These are phyloP conservation scores for Picathartes gymnocephalus DNA, from an alignment of 2,113 vertebrate species.

Conservation along the genomic window DNA sequence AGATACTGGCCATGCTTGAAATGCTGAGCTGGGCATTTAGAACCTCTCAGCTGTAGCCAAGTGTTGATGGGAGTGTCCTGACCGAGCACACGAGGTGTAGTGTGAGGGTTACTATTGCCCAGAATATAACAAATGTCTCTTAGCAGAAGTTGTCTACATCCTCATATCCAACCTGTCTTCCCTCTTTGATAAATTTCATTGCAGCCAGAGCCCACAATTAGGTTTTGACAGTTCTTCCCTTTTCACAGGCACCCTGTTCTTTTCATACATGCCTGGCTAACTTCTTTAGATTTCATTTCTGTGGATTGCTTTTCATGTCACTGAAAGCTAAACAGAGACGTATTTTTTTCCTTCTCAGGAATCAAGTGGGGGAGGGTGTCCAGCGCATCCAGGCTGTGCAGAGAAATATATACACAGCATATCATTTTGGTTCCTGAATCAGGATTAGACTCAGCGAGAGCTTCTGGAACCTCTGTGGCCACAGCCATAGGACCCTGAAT, in stretches of 20 bases:
- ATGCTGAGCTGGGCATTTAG: neutral
- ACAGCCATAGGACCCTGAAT: constrained; percentile 52
- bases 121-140: neutral
- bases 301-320: constrained; percentile 11
- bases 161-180: neutral
- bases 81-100: neutral
- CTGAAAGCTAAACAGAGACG: constrained; percentile 18
- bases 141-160: neutral
- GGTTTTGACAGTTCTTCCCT: constrained; percentile 60
- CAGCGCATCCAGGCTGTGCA: constrained; percentile 47
- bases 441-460: constrained; percentile 58
- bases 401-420: constrained; percentile 65
- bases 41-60: neutral
- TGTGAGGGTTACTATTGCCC: neutral
- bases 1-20: neutral
- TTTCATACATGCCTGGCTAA: constrained; percentile 55
- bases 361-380: constrained; percentile 59
- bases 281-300: constrained; percentile 46
- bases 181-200: constrained; percentile 38
- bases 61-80: neutral
- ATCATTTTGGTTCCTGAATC: constrained; percentile 68
- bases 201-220: constrained; percentile 54
- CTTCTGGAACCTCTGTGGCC: constrained; percentile 60
- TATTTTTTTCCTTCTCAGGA: constrained; percentile 52
- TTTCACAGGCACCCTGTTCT: constrained; percentile 54